Evolutionary conservation across 2,797 vertebrate species (phyloP).

Genomic region (Mus minutoides): DNA sequence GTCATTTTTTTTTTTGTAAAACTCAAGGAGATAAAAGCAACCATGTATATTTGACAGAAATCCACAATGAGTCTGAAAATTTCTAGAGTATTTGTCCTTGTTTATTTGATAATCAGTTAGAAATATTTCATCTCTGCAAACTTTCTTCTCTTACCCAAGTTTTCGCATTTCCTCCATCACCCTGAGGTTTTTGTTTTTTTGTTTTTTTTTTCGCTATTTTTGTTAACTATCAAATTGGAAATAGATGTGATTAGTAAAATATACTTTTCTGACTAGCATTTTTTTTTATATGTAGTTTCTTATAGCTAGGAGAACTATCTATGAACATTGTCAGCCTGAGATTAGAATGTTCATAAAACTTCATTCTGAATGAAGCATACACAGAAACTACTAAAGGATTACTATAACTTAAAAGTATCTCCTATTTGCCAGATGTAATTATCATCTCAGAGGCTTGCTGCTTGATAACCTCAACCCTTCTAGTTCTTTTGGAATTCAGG

Average conservation of each 20-base stretch:
- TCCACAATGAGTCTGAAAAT: background rate
- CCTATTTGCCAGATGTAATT: background rate
- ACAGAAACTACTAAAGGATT: background rate
- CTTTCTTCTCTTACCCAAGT: background rate
- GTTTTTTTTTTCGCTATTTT: background rate
- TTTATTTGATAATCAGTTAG: background rate
- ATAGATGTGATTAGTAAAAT: background rate
- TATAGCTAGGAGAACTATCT: background rate
- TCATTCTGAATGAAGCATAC: background rate
- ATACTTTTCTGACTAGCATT: background rate
- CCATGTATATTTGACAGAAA: background rate
- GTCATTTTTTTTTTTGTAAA: background rate
- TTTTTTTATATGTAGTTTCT: background rate
- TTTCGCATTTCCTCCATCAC: background rate
- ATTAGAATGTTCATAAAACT: background rate
- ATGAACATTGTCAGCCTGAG: too few species aligned
- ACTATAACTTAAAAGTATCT: background rate
- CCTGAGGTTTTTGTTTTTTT: too few species aligned
- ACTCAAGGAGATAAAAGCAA: rapidly evolving
- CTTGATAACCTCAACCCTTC: background rate
- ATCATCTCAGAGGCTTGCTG: background rate
- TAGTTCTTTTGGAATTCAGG: background rate
- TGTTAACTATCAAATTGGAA: background rate
- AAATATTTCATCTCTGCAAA: background rate
- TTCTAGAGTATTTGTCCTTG: background rate